These are phyloP conservation scores for Ephialtes manifestator DNA, from an alignment of 2,888 invertebrate species.

Conservation along the genomic window DNA sequence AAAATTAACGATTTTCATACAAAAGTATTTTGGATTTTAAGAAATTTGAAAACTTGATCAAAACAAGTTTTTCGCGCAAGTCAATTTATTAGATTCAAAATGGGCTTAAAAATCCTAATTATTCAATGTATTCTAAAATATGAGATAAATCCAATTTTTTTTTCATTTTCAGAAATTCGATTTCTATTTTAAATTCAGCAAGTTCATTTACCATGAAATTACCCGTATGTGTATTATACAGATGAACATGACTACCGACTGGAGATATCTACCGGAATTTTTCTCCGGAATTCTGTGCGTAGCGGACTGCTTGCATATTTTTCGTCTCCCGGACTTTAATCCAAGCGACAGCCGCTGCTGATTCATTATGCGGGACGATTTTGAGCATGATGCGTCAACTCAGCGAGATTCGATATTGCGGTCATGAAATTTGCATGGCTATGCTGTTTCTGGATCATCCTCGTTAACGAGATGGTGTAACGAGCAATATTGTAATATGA, in stretches of 20 bases:
- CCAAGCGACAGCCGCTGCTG: conserved; percentile 46
- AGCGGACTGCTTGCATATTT: conserved; percentile 36
- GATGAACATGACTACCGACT: conserved; percentile 66
- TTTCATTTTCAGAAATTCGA: not conserved
- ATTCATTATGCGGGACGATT: conserved; percentile 52
- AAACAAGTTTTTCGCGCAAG: no score
- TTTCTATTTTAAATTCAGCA: not conserved
- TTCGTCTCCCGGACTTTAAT: conserved; percentile 38
- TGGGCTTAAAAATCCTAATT: no score
- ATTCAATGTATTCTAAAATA: no score
- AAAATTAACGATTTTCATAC: no score
- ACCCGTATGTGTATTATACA: conserved; percentile 14
- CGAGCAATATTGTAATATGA: conserved; percentile 16
- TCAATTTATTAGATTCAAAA: no score
- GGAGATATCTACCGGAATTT: conserved; percentile 61
- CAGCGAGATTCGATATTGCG: conserved; percentile 3
- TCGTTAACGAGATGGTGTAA: conserved; percentile 33
- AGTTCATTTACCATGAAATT: not conserved
- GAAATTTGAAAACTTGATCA: no score
- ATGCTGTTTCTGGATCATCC: not conserved
- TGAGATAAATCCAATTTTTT: not conserved
- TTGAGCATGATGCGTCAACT: conserved; percentile 49
- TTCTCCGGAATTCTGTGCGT: conserved; percentile 58
- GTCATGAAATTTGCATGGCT: conserved; percentile 17
- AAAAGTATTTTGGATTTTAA: not conserved